Percentiles rank a stretch among this genome's conserved stretches.
These are phyloP conservation scores for Actinia equina DNA, from an alignment of 64 coral and sea anemone genomes.

Conservation along the genomic window DNA sequence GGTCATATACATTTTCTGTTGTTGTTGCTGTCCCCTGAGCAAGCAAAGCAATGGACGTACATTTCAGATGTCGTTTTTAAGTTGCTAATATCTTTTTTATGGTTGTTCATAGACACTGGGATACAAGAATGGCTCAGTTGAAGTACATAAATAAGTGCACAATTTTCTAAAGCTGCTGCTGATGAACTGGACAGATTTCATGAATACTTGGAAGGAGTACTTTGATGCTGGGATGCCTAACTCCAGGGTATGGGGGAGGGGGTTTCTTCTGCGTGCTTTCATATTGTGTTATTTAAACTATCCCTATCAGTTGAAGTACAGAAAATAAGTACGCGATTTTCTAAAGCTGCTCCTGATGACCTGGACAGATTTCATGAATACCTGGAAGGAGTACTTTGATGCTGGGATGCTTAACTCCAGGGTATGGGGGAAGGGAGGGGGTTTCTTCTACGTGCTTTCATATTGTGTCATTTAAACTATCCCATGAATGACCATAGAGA, in stretches of 20 bases:
- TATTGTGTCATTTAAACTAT: not conserved
- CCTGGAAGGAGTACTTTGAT: constrained; percentile 24
- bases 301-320: not conserved
- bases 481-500: not conserved
- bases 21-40: too few species aligned
- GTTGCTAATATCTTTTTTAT: not conserved
- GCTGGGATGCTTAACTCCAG: too few species aligned
- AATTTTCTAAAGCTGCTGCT: constrained; percentile 52
- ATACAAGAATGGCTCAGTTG: constrained; percentile 73
- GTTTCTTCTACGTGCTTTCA: not conserved
- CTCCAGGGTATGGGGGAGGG: too few species aligned
- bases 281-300: not conserved
- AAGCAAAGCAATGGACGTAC: too few species aligned
- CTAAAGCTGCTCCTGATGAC: constrained; percentile 66
- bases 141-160: constrained; percentile 66
- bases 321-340: constrained; percentile 53
- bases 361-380: constrained; percentile 73
- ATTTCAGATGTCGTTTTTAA: too few species aligned
- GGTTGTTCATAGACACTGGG: constrained; percentile 56
- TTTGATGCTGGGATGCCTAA: not conserved
- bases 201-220: constrained; percentile 37
- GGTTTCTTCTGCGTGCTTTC: not conserved
- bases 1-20: too few species aligned
- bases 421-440: not conserved
- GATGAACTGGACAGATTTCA: constrained; percentile 84